Base-by-base conservation (phyloP, 92 coral and sea anemone species). In the Umimayanthus chanpuru region DNA sequence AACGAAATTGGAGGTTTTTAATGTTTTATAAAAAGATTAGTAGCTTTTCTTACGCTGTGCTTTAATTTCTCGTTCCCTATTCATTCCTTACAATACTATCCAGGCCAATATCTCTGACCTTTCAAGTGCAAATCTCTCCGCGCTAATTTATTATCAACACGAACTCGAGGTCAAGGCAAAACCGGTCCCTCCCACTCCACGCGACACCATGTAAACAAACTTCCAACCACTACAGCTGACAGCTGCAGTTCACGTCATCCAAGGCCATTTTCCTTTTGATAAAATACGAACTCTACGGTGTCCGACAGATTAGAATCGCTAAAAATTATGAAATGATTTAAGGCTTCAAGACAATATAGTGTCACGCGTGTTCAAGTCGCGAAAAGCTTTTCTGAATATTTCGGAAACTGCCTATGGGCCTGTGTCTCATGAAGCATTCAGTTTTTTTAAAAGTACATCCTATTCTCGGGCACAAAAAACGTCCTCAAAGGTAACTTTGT, bases 101-200 rank as follows among this genome's bases (percentile, higher is more conserved):
- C 67, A 82, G 49, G 36, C 76, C 86, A 65, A 67, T 82, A 82
- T 67, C 56, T 47, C 12, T 71, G 77, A 82, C 86, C 50, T 81
- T 65, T 66, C 67, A 40, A 66, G 36, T 81, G 66, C n/a, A 81
- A 38, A 66, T 41, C 55, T 65, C 53, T 20, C 7, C 36, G 43
- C 50, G 73, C 40, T 61, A 38, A 18, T 32, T 77, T 29, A 2
- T 72, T 41, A 21, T 72, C 38, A 72, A 8, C 40, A 28, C 41
- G 40, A 72, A 36, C 41, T 26, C 18, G 65, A 50, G 61, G 76
- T 82, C 76, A 65, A 82, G 76, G 76, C 75, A 82, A 82, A 9
- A 8, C n/a, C 32, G 14, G 23, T 14, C 58, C 39, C 77, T 44
- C 86, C 20, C 76, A 25, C 61, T n/a, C 64, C 86, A 66, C 77